Percentiles rank a stretch among this genome's conserved stretches.
phyloP scores from a whole-genome alignment of 2,888 invertebrate genomes.

The Morpho helenor region DNA sequence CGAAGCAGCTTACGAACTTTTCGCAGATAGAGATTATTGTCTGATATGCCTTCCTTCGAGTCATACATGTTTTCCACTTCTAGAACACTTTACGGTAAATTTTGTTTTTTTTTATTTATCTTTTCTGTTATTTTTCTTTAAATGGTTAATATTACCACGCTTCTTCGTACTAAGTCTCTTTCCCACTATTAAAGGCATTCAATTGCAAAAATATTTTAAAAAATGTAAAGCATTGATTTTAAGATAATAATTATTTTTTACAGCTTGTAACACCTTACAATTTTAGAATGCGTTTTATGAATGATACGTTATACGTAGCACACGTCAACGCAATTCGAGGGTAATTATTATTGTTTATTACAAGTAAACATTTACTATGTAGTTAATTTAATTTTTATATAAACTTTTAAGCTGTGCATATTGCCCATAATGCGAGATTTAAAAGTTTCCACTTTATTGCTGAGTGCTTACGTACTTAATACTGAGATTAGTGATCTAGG shows the following conservation, averaged over 20 bases:
- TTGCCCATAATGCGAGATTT: no score
- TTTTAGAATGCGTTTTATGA: conserved; percentile 47
- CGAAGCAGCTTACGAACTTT: conserved; percentile 80
- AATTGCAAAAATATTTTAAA: no score
- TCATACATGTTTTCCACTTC: conserved; percentile 67
- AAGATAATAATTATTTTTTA: conserved; percentile 28
- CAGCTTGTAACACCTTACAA: conserved; percentile 59
- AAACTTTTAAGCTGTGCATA: no score
- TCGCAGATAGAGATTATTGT: conserved; percentile 81
- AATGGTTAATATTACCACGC: no score
- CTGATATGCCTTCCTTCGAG: conserved; percentile 77
- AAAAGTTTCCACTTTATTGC: no score
- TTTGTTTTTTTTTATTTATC: conserved; percentile 8
- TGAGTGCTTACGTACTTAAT: no score
- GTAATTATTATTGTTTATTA: conserved; percentile 32
- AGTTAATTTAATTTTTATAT: no score
- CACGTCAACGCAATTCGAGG: conserved; percentile 67
- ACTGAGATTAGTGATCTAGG: no score
- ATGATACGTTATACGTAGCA: conserved; percentile 56
- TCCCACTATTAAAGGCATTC: no score
- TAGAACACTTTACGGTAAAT: conserved; percentile 79
- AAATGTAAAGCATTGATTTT: neutral
- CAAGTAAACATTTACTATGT: no score
- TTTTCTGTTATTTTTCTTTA: neutral
- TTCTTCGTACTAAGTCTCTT: neutral